A percentile compares a stretch with the other conserved stretches of the same genome.
phyloP scores from a whole-genome alignment of 2,113 vertebrate species.

The Cottus gobio region DNA sequence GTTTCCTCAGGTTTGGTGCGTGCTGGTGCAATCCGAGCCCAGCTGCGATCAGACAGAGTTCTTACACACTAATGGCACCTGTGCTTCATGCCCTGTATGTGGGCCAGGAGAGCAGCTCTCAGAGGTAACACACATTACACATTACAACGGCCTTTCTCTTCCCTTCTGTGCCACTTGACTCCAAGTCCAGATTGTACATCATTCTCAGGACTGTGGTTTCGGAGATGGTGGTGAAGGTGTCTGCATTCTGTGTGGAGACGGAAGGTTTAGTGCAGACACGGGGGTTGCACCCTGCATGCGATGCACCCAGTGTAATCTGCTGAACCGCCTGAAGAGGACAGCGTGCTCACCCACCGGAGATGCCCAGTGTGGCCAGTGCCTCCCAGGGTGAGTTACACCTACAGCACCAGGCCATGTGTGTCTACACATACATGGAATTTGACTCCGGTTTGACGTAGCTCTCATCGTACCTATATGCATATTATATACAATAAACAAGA shows the following conservation, averaged over 20 bases:
- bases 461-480: too few species aligned
- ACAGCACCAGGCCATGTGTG: background rate
- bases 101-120: slow-evolving; percentile 70
- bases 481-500: too few species aligned
- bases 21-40: slow-evolving; percentile 41
- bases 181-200: background rate
- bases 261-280: slow-evolving; percentile 60
- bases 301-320: slow-evolving; percentile 67
- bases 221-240: slow-evolving; percentile 63
- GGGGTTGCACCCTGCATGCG: slow-evolving; percentile 66
- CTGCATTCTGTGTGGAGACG: slow-evolving; percentile 59
- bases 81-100: slow-evolving; percentile 65
- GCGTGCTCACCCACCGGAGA: slow-evolving; percentile 48
- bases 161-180: background rate
- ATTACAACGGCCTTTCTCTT: background rate
- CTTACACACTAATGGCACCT: slow-evolving; percentile 60
- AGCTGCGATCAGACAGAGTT: slow-evolving; percentile 72
- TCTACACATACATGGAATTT: too few species aligned
- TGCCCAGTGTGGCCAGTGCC: slow-evolving; percentile 63
- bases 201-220: slow-evolving; percentile 73
- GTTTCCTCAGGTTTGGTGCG: slow-evolving; percentile 48
- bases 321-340: slow-evolving; percentile 61
- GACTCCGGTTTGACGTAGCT: too few species aligned
- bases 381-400: slow-evolving; percentile 34
- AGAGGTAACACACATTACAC: slow-evolving; percentile 47